Percentiles rank a stretch among this genome's conserved stretches.
phyloP scores from a whole-genome alignment of 2,113 vertebrate species.

The Eidolon helvum region DNA sequence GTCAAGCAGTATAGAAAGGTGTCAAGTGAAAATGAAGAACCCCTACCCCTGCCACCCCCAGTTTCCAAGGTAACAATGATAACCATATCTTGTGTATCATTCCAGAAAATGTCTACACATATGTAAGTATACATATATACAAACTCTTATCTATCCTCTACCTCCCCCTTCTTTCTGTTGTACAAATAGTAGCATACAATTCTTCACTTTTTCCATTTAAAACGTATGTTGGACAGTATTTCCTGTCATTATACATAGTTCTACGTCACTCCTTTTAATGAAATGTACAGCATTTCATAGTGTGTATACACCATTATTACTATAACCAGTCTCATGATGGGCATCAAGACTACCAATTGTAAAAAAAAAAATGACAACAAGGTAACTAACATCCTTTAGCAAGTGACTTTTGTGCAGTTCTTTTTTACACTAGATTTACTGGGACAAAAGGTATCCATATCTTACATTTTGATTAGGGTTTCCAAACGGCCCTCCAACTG shows the following conservation, averaged over 20 bases:
- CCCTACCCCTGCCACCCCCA: neutral
- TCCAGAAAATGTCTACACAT: constrained; percentile 23
- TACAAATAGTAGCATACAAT: neutral
- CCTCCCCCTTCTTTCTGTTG: neutral
- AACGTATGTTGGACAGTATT: neutral
- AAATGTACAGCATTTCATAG: neutral
- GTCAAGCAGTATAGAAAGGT: constrained; percentile 4
- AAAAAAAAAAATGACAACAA: neutral
- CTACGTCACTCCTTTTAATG: neutral
- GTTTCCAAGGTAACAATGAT: neutral
- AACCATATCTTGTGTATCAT: neutral
- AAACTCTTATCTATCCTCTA: neutral
- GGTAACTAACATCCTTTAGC: neutral
- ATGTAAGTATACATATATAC: neutral
- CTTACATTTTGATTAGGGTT: constrained; percentile 16
- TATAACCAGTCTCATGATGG: neutral
- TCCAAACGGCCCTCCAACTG: neutral
- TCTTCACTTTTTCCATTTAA: constrained; percentile 16
- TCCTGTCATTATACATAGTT: neutral
- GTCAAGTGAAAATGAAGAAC: constrained; percentile 28
- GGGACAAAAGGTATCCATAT: neutral
- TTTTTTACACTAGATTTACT: constrained; percentile 34
- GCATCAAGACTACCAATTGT: neutral
- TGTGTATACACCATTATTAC: neutral
- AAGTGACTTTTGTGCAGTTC: neutral